Percentiles rank a stretch among this genome's conserved stretches.
These are phyloP conservation scores for Sarcophaga peregrina DNA, from an alignment of 1,140 invertebrate species.

Conservation along the genomic window DNA sequence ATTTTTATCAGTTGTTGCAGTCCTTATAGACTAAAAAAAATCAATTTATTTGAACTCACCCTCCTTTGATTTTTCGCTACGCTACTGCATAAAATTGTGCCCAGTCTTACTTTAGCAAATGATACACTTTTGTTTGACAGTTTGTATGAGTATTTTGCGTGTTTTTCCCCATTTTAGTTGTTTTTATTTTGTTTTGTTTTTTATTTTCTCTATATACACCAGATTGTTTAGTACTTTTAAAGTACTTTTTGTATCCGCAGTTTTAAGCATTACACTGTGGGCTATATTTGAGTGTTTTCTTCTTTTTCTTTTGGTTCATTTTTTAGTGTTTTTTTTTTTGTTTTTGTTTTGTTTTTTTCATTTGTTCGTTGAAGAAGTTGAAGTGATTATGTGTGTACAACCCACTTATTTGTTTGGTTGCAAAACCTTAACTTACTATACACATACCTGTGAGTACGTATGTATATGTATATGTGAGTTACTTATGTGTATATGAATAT, in stretches of 20 bases:
- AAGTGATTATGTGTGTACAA: not conserved
- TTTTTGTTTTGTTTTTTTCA: not conserved
- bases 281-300: constrained; percentile 26
- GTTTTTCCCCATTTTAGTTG: too few species aligned
- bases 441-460: not conserved
- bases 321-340: not conserved
- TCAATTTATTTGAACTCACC: too few species aligned
- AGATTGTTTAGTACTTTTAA: constrained; percentile 38
- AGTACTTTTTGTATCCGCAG: constrained; percentile 34
- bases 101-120: not conserved
- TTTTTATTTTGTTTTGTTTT: not conserved
- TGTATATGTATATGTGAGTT: too few species aligned
- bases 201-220: constrained; percentile 13
- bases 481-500: not conserved
- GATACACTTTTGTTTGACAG: constrained; percentile 10
- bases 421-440: not conserved
- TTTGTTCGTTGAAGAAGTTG: not conserved
- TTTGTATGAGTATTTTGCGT: too few species aligned
- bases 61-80: too few species aligned
- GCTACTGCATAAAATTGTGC: too few species aligned
- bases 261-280: constrained; percentile 38
- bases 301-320: not conserved
- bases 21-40: too few species aligned
- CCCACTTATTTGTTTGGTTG: not conserved
- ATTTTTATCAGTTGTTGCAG: too few species aligned